These are phyloP conservation scores for Lacerta bilineata DNA, from an alignment of 2,797 vertebrate species.

Conservation along the genomic window DNA sequence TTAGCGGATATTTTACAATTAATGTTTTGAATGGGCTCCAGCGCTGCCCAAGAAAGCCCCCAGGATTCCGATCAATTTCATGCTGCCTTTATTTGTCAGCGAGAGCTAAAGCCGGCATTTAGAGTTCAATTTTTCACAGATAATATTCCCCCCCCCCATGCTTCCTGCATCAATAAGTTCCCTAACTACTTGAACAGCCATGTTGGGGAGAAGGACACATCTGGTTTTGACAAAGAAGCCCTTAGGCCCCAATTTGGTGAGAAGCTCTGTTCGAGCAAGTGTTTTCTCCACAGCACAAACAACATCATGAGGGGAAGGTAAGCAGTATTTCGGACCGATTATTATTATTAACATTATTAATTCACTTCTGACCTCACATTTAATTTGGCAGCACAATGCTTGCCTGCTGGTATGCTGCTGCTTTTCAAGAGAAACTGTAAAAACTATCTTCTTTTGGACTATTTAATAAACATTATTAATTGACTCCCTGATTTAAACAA, in stretches of 20 bases:
- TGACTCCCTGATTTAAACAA: too few relatives aligned
- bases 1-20: conserved; percentile 89
- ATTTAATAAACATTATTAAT: too few relatives aligned
- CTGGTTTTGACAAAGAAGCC: conserved; percentile 80
- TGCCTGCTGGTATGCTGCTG: too few relatives aligned
- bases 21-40: conserved; percentile 85
- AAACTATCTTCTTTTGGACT: background rate
- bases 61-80: conserved; percentile 93
- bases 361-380: background rate
- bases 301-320: background rate
- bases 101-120: conserved; percentile 86
- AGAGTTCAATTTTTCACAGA: conserved; percentile 87
- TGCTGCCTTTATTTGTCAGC: conserved; percentile 86
- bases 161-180: conserved; percentile 83
- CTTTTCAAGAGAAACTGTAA: background rate
- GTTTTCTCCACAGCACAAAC: conserved; percentile 6
- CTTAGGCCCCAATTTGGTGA: conserved; percentile 47
- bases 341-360: background rate
- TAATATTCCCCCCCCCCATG: conserved; percentile 66
- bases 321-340: background rate
- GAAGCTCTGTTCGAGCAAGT: background rate
- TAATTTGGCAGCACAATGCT: background rate
- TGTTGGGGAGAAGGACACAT: conserved; percentile 76
- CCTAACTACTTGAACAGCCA: conserved; percentile 66
- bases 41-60: conserved; percentile 85